Base-by-base conservation (phyloP, 2,888 invertebrate genomes). In the Glomeris marginata region DNA sequence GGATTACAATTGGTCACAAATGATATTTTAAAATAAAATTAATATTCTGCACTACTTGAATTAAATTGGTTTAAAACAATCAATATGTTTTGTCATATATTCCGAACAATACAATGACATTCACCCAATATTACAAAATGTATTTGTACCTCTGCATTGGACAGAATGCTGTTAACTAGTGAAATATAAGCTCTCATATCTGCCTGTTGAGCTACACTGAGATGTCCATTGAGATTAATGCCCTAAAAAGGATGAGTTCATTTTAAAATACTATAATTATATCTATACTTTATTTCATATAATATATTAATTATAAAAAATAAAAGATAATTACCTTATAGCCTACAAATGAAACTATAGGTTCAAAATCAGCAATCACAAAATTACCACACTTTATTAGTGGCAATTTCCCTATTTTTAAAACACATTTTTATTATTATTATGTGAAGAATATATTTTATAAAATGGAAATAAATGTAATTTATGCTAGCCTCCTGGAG, bases 171-270 rank as follows among this genome's bases (percentile, higher is more conserved):
- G 51, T 86, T 84, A 3, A 92, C 82, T 16, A 95, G 72, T 2
- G 88, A 84, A 72, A 92, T 87, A 64, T 90, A 94, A 0, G 95
- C 92, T 57, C 87, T 75, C 80, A 95, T 81, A 63, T 97, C 95
- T 0, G 86, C 81, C 62, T 83, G 83, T 60, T 87, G 81, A 42
- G 80, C 77, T 1, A 77, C 74, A 37, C 79, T 77, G 54, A 94
- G 68, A 57, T 77, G 70, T 16, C 73, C 71, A 3, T 86, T 84
- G 36, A 94, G 69, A 5, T 79, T 75, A 22, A 81, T 76, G 0
- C 86, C 86, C 72, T 74, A 43, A 18, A 36, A 41, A 38, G 35
- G 11, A 34, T 8, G 28, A 44, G n/a, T n/a, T n/a, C n/a, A n/a
- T n/a, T n/a, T 34, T 34, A 21, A 41, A 16, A 22, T 18, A 13